Evolutionary conservation across 2,888 invertebrate genomes (phyloP), one percentile per base, ranked within the genome.

Genomic region (Stramonita haemastoma): DNA sequence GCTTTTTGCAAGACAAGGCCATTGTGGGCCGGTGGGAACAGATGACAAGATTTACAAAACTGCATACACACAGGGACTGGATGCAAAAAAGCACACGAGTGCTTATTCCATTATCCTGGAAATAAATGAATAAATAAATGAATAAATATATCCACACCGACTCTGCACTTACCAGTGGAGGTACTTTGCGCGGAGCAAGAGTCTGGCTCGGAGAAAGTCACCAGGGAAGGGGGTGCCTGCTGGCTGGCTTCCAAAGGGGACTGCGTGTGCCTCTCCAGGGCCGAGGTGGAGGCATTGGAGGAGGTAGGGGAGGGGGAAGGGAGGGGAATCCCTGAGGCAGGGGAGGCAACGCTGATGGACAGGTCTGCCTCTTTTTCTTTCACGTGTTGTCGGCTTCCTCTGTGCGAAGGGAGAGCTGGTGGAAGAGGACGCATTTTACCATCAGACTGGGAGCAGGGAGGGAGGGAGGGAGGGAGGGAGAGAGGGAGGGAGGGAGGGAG

Each of bases 191-290:
- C 29, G 32, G 89, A 89, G 34, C 89, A 96, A 15, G 96, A 96
- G 91, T 96, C 96, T 70, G 96, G 96, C 92, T 96, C 96, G n/a
- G 96, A 96, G 56, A 96, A 95, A 19, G 95, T 95, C 90, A 96
- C 95, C 87, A 94, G 94, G 22, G 95, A 93, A 32, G 94, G 94
- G n/a, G 91, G 89, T 0, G 85, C 13, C 5, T 26, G 77, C 29
- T 89, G 89, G 56, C 85, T n/a, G 4, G 56, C 17, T 90, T 94
- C 94, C 70, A 93, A 91, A 17, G 94, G 94, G 36, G 94, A 94
- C 77, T 93, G 91, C 84, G 92, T 91, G 29, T 92, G 92, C 77
- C 91, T 86, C 17, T 93, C 92, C 13, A 90, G 87, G n/a, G 92
- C 79, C 15, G 91, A 89, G 81, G 91, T 86, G 89, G 89, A 90